These are phyloP conservation scores for Zaprionus camerounensis DNA, from an alignment of 1,140 invertebrate species.

Conservation along the genomic window DNA sequence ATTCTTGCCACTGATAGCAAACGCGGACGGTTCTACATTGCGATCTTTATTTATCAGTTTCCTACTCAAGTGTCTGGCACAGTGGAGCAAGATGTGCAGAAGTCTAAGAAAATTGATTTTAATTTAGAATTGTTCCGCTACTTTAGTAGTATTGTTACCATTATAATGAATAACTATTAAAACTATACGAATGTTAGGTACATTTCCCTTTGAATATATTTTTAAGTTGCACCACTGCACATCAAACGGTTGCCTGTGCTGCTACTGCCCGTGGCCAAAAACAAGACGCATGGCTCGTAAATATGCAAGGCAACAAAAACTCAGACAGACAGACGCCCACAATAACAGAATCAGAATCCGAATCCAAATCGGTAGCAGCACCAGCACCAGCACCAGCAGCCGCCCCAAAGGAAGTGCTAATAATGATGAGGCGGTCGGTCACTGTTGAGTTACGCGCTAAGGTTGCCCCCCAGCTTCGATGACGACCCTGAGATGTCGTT, in stretches of 20 bases:
- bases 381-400: neutral
- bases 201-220: neutral
- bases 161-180: neutral
- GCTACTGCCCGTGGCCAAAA: slow-evolving; percentile 46
- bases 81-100: slow-evolving; percentile 36
- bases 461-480: slow-evolving; percentile 31
- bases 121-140: too few species aligned
- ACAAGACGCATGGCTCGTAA: slow-evolving; percentile 77
- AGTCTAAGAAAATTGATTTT: too few species aligned
- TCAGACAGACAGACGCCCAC: slow-evolving; percentile 79
- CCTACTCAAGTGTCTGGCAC: slow-evolving; percentile 58
- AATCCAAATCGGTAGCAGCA: slow-evolving; percentile 1
- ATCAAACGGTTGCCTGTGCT: slow-evolving; percentile 55
- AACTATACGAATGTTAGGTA: neutral
- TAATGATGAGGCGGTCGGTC: slow-evolving; percentile 68
- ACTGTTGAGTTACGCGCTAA: slow-evolving; percentile 70
- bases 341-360: slow-evolving; percentile 16
- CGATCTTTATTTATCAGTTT: slow-evolving; percentile 82
- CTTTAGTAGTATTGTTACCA: neutral
- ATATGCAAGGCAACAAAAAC: slow-evolving; percentile 80
- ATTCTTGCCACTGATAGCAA: slow-evolving; percentile 70
- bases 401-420: slow-evolving; percentile 74
- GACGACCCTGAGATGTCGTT: slow-evolving; percentile 40
- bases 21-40: slow-evolving; percentile 59
- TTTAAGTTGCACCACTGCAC: slow-evolving; percentile 48